Base-by-base conservation (phyloP, 1,140 invertebrate genomes). In the Philopotamus ludificatus region DNA sequence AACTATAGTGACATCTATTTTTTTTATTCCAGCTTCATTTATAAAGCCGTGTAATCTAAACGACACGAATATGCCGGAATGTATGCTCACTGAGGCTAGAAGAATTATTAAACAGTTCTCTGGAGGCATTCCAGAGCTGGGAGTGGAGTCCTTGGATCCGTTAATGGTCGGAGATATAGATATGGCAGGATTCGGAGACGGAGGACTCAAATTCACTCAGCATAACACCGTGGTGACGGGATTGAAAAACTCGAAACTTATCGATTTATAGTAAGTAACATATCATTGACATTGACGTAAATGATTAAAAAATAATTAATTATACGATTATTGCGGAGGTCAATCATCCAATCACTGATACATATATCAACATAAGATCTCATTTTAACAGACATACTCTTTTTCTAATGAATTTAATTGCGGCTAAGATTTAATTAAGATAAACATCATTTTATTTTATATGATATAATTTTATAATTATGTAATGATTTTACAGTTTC, bases 81-180 rank as follows among this genome's bases (percentile, higher is more conserved):
- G 77, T 61, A 66, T 79, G 1, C 73, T 73, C 54, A 67, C 74
- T 54, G 74, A 79, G 20, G 74, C 81, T 0, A 73, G 79, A 16
- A 62, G 66, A n/a, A 65, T 84, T 12, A 72, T 72, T 44, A 81
- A 81, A 12, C 72, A 79, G 21, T 70, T 84, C 20, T 75, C 70
- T 2, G 63, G 72, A 53, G 84, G 85, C 2, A 83, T 85, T 34
- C 77, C 79, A 10, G 80, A 77, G 55, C 74, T 86, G 18, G 73
- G 74, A 21, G 81, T 86, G 42, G 82, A 83, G 1, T 72, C 79
- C 1, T 82, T 79, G 50, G 84, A 87, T 64, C 85, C 85, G 0
- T 71, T 86, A 12, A 49, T 68, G 2, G 74, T 87, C 10, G 65
- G 65, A 22, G 50, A 61, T 1, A 22, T 70, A 1, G 58, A 67